Base-by-base conservation (phyloP, 2,113 vertebrate species). In the Petromus typicus region DNA sequence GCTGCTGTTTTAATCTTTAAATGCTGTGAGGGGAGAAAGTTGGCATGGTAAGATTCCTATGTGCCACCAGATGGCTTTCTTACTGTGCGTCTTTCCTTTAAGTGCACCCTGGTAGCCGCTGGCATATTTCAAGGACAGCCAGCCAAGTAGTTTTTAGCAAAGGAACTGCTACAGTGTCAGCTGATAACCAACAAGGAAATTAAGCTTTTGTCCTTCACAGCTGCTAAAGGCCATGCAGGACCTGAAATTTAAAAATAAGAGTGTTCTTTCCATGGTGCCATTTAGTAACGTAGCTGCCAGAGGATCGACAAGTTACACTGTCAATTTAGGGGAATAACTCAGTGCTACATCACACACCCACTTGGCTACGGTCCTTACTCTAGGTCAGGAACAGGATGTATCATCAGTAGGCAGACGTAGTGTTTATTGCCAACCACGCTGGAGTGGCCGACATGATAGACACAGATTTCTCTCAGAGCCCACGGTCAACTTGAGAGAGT, bases 211-310 rank as follows among this genome's bases (percentile, higher is more conserved):
- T 89, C 78, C 87, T 93, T 89, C 85, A 81, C 20, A 94, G 89
- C 83, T 96, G 91, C 96, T 94, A 96, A 97, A 96, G 93, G 54
- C 94, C 94, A 73, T 45, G 40, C 45, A 86, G 43, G n/a, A 67
- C 73, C 37, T 92, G 67, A 89, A 91, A 93, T 92, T 96, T 12
- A 63, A 96, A 89, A 91, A 87, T 80, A 89, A 73, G 25, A 13
- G 57, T 75, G 75, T 95, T 96, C 40, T 91, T 43, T 97, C n/a
- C 37, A 14, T 59, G n/a, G 27, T 89, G 67, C 93, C 45, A 18
- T 87, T 86, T 86, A 90, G 85, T 80, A 96, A 94, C 30, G 14
- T 45, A 45, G 20, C 71, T 89, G 63, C 51, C 32, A 90, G 48
- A 66, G 2, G 86, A 86, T 23, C 45, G 61, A 59, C 23, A 89